Percentiles rank a stretch among this genome's conserved stretches.
These are phyloP conservation scores for Temnothorax longispinosus DNA, from an alignment of 1,140 invertebrate species.

Conservation along the genomic window DNA sequence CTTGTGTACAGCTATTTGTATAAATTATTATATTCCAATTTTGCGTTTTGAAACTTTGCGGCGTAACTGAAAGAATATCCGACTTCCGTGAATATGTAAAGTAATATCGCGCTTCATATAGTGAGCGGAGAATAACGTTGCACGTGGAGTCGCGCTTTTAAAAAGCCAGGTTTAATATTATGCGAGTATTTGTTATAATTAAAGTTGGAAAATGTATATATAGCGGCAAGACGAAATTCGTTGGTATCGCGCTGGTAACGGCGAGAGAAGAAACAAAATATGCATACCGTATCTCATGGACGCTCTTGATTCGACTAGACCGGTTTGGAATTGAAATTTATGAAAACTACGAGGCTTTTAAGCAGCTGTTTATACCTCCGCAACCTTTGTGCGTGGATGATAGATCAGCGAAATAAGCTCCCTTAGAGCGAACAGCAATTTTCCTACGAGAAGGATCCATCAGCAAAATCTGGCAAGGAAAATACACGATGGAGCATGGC, in stretches of 20 bases:
- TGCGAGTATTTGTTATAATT: conserved; percentile 32
- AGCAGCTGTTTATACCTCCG: not conserved
- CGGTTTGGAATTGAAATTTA: conserved; percentile 34
- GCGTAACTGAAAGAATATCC: conserved; percentile 10
- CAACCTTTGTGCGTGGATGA: conserved; percentile 15
- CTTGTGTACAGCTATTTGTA: not conserved
- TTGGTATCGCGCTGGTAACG: not conserved
- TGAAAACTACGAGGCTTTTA: conserved; percentile 5
- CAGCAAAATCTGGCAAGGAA: conserved; percentile 29
- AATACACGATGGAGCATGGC: not conserved
- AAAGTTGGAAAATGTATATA: not conserved
- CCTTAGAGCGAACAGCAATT: conserved; percentile 49
- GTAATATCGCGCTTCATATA: not conserved
- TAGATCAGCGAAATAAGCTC: conserved; percentile 50
- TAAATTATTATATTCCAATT: conserved; percentile 5
- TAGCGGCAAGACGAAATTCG: not conserved
- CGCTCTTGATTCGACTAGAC: conserved; percentile 1
- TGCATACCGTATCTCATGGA: not conserved
- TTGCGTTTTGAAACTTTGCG: not conserved
- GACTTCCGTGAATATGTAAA: conserved; percentile 29
- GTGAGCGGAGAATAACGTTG: not conserved
- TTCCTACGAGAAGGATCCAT: conserved; percentile 22
- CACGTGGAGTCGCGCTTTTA: not conserved
- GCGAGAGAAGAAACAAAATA: not conserved
- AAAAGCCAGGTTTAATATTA: not conserved